These are phyloP conservation scores for Drosophila triauraria DNA, from an alignment of 1,140 invertebrate species.

Conservation along the genomic window DNA sequence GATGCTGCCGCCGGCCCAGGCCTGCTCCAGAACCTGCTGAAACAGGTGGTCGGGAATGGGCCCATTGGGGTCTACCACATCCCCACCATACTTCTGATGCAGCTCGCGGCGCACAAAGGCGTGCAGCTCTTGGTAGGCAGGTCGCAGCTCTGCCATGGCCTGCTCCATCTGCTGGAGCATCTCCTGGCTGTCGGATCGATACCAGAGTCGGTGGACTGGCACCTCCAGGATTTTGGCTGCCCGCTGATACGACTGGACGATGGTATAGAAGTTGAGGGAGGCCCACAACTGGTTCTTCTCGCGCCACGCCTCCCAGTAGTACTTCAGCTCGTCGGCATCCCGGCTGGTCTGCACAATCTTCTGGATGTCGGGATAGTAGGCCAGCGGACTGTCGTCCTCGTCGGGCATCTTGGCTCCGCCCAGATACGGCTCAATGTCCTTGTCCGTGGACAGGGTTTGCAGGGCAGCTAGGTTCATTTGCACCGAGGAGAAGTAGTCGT, in stretches of 20 bases:
- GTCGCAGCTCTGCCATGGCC: conserved; percentile 89
- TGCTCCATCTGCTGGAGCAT: conserved; percentile 86
- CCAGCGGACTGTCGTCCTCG: conserved; percentile 71
- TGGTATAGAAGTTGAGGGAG: conserved; percentile 77
- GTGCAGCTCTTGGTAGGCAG: conserved; percentile 94
- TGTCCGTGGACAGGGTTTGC: conserved; percentile 76
- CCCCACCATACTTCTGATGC: conserved; percentile 89
- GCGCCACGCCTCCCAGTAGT: conserved; percentile 81
- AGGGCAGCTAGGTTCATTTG: conserved; percentile 71
- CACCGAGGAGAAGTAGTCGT: conserved; percentile 78
- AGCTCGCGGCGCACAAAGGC: conserved; percentile 93
- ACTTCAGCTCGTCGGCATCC: conserved; percentile 75
- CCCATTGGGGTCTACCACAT: conserved; percentile 88
- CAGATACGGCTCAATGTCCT: conserved; percentile 80
- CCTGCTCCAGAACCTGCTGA: conserved; percentile 84
- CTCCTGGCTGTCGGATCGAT: conserved; percentile 86
- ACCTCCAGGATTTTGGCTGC: conserved; percentile 72
- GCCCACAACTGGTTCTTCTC: conserved; percentile 80
- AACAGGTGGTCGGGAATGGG: conserved; percentile 96
- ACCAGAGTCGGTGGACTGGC: conserved; percentile 71
- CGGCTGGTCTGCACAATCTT: conserved; percentile 69
- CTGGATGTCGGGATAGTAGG: conserved; percentile 79
- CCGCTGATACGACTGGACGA: conserved; percentile 73
- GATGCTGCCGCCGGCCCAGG: conserved; percentile 76
- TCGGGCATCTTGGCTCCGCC: conserved; percentile 77